These are phyloP conservation scores for Pampusana beccarii DNA, from an alignment of 2,113 vertebrate species.

Conservation along the genomic window DNA sequence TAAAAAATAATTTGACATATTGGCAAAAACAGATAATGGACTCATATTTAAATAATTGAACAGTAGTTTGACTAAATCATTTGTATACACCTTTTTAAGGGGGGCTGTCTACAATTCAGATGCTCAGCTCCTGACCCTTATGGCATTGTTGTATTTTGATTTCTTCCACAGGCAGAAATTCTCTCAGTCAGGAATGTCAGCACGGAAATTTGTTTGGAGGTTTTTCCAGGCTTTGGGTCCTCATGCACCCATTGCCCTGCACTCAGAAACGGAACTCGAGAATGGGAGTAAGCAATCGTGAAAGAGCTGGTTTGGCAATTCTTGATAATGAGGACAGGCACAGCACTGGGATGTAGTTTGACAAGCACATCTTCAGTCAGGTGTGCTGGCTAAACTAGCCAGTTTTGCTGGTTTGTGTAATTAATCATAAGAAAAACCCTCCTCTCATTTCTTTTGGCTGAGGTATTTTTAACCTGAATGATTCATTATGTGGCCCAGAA, in stretches of 20 bases:
- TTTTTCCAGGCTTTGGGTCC: background rate
- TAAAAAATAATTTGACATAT: background rate
- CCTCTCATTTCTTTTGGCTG: background rate
- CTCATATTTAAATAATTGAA: background rate
- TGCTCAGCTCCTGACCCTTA: background rate
- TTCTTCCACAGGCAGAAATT: background rate
- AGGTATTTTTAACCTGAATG: background rate
- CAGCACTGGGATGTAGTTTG: background rate
- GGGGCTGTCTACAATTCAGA: background rate
- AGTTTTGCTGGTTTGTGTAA: background rate
- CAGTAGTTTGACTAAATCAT: background rate
- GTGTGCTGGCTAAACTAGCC: background rate
- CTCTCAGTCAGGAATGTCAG: background rate
- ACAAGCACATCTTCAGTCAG: background rate
- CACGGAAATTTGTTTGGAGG: background rate
- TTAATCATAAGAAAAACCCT: background rate
- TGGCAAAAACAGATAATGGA: background rate
- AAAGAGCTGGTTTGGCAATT: background rate
- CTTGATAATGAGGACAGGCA: background rate
- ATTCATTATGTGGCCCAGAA: background rate
- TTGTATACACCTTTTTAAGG: background rate
- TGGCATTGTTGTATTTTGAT: background rate
- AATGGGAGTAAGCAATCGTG: background rate
- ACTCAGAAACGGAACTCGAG: background rate
- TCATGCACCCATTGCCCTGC: background rate